phyloP scores from a whole-genome alignment of 2,113 vertebrate genomes.

The Dendrocopos noguchii region DNA sequence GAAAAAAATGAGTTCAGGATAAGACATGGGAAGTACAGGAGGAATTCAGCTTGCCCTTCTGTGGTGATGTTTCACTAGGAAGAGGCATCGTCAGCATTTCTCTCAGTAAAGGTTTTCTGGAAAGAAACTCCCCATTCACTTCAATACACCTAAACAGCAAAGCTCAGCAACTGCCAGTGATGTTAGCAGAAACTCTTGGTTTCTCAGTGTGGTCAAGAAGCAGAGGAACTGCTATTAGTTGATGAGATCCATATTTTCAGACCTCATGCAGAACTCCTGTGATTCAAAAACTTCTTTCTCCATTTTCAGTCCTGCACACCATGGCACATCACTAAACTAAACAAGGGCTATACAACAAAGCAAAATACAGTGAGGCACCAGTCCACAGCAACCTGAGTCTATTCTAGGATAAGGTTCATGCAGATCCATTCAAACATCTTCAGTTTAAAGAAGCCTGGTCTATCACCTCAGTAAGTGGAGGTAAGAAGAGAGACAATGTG shows the following conservation, averaged over 20 bases:
- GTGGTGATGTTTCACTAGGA: background rate
- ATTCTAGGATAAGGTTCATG: background rate
- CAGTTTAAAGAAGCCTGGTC: background rate
- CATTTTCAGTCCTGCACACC: background rate
- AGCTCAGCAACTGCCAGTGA: background rate
- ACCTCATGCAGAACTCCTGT: background rate
- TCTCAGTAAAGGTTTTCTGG: background rate
- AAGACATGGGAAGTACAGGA: background rate
- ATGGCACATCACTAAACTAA: background rate
- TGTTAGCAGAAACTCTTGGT: background rate
- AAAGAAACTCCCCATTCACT: background rate
- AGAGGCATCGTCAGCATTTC: fast-evolving
- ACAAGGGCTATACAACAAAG: background rate
- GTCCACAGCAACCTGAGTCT: background rate
- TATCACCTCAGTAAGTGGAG: background rate
- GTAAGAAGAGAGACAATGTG: background rate
- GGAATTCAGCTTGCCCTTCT: slow-evolving; percentile 3
- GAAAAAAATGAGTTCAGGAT: background rate
- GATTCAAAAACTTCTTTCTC: background rate
- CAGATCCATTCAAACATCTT: background rate
- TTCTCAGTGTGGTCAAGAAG: background rate
- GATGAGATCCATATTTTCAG: background rate
- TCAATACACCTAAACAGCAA: background rate
- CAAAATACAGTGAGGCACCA: background rate
- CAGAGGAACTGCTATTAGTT: background rate